Evolutionary conservation across 1,140 invertebrate species (phyloP), one percentile per base, ranked within the genome.

Genomic region (Marisa cornuarietis): DNA sequence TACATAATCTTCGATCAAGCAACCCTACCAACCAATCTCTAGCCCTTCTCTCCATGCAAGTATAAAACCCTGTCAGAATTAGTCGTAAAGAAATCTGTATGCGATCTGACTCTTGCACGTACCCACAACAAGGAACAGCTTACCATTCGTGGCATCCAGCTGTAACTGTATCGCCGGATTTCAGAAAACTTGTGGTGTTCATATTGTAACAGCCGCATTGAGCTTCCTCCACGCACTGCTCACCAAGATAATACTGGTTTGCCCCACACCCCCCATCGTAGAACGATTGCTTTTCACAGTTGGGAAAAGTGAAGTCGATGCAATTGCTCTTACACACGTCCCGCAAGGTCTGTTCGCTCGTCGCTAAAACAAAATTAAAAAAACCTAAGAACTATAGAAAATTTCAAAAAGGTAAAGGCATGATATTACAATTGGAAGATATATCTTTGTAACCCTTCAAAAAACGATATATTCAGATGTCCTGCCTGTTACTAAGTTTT

Each of bases 311-410:
- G 62, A 77, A 68, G n/a, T 77, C 75, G 9, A 77, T 22, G 51
- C 75, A 77, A 63, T 77, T 77, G 75, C 13, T 68, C 42, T 77
- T n/a, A n/a, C 75, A 77, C 22, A 77, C 42, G 42, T 69, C 66
- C 75, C n/a, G 54, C 16, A 54, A 14, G 0, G 14, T 20, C 49
- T 77, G 62, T 49, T 49, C 52, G 63, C 63, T 66, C n/a, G 0
- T 51, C 7, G 42, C 75, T 77, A 49, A 16, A 6, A 58, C n/a
- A 42, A 42, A 42, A 42, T 42, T 42, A 42, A 42, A 42, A 42
- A 42, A 42, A 42, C 2, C 31, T 42, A 42, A 42, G 31, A 42
- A 42, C 3, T 42, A 42, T 42, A 42, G 31, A 42, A 42, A 42
- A 42, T 42, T 42, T 42, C 3, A 63, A n/a, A 18, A 63, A 63